Base-by-base conservation (phyloP, 2,888 invertebrate genomes). In the Tiphia femorata region DNA sequence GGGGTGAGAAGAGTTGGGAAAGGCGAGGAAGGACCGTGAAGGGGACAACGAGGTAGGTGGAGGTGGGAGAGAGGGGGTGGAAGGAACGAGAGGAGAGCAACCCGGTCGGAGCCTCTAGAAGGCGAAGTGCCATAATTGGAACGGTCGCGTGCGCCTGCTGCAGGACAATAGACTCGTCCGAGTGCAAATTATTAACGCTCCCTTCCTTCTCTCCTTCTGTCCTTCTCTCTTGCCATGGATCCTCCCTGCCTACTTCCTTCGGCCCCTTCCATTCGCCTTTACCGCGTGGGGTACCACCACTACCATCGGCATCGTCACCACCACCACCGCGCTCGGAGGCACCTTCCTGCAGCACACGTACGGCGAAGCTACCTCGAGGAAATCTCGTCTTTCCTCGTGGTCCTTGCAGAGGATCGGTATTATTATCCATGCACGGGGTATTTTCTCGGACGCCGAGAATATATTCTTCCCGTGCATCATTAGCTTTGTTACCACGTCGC, bases 131-230 rank as follows among this genome's bases (percentile, higher is more conserved):
- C 73, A 75, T 81, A 82, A 82, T 82, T 82, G 80, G 80, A 80
- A 76, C 71, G 77, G 79, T 79, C 78, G 80, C 79, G 77, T 78
- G 81, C 75, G 69, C 70, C 70, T 70, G 64, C 63, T 72, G 60
- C 68, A 69, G 75, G 74, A 82, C 80, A 82, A 82, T 82, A 72
- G 81, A 77, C 71, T 74, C 79, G 79, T 73, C 76, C 79, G 76
- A 80, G 78, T 79, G 79, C 73, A 77, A 81, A 81, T 82, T 82
- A 80, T 82, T 79, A 79, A 80, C 75, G 76, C 74, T 68, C 69
- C 56, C 58, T 53, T 49, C 63, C 65, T 62, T 63, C 63, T 55
- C 53, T 55, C 60, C 50, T 64, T 59, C 56, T 60, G 50, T 44
- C 37, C 46, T 25, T 17, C 43, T 51, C 30, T 23, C 43, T 25